Evolutionary conservation across 1,140 invertebrate genomes (phyloP).

Genomic region (Bombyx mori): DNA sequence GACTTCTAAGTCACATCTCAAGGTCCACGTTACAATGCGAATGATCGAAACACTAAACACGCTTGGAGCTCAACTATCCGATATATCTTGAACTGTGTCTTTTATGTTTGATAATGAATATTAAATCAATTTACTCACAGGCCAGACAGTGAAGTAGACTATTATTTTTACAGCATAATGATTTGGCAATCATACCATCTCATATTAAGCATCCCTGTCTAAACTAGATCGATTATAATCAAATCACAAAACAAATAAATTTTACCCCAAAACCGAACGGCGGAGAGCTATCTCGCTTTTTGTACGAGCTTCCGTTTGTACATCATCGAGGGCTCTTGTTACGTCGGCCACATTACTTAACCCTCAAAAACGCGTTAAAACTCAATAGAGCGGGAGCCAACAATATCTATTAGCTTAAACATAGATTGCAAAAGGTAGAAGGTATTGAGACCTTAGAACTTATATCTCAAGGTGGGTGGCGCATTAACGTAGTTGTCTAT

Average conservation of each 20-base stretch:
- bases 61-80: no score
- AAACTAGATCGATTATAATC: slow-evolving; percentile 53
- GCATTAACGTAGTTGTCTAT: no score
- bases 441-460: no score
- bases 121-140: no score
- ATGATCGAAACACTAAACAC: no score
- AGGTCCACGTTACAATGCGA: no score
- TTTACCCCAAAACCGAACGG: slow-evolving; percentile 29
- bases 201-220: slow-evolving; percentile 34
- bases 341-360: slow-evolving; percentile 47
- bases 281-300: slow-evolving; percentile 23
- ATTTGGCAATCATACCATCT: slow-evolving; percentile 12
- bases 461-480: no score
- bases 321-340: slow-evolving; percentile 20
- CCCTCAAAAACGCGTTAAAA: slow-evolving; percentile 62
- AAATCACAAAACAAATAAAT: slow-evolving; percentile 57
- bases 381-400: slow-evolving; percentile 49
- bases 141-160: no score
- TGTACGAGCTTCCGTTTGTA: slow-evolving; percentile 15
- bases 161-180: background rate
- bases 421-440: slow-evolving; percentile 4
- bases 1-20: no score
- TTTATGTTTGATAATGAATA: no score
- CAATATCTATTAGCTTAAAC: slow-evolving; percentile 28
- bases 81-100: no score